Conservation (phyloP, 2,113 vertebrate species). For the Platycercus adscitus region DNA sequence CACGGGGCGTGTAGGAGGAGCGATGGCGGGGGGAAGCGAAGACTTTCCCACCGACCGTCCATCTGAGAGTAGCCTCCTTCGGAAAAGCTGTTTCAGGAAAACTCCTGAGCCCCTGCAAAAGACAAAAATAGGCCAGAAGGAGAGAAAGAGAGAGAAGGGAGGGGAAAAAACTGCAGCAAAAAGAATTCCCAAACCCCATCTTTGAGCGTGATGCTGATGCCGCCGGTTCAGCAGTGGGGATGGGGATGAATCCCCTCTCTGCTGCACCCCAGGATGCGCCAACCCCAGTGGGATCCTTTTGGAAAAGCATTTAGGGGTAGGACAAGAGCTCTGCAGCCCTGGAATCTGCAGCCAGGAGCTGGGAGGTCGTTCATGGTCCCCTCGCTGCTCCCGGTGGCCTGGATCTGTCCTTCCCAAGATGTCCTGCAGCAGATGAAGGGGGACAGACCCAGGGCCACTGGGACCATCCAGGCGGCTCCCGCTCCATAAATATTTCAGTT, state of each 20-base stretch:
- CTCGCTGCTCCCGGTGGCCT: background rate
- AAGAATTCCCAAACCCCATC: background rate
- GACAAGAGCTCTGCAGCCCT: background rate
- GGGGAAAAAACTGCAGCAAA: slow-evolving; percentile 26
- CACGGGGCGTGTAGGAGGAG: slow-evolving; percentile 54
- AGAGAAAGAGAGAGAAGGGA: background rate
- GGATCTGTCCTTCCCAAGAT: background rate
- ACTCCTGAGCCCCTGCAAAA: slow-evolving; percentile 70
- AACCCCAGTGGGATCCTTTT: background rate
- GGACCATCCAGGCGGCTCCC: background rate
- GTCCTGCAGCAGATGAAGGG: background rate
- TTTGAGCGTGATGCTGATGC: background rate
- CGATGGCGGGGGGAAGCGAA: slow-evolving; percentile 56
- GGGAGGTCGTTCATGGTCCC: background rate
- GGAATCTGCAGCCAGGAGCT: background rate
- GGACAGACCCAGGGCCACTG: background rate
- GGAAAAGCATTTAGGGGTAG: background rate
- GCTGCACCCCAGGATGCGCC: background rate
- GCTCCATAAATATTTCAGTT: slow-evolving; percentile 49
- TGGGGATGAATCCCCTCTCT: background rate
- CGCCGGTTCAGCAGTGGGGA: background rate
- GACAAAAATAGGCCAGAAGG: slow-evolving; percentile 68
- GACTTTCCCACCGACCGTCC: slow-evolving; percentile 69
- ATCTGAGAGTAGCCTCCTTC: slow-evolving; percentile 73
- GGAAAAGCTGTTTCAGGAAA: slow-evolving; percentile 73